Evolutionary conservation across 2,113 vertebrate genomes (phyloP).

Genomic region (Pollimyrus isidori): DNA sequence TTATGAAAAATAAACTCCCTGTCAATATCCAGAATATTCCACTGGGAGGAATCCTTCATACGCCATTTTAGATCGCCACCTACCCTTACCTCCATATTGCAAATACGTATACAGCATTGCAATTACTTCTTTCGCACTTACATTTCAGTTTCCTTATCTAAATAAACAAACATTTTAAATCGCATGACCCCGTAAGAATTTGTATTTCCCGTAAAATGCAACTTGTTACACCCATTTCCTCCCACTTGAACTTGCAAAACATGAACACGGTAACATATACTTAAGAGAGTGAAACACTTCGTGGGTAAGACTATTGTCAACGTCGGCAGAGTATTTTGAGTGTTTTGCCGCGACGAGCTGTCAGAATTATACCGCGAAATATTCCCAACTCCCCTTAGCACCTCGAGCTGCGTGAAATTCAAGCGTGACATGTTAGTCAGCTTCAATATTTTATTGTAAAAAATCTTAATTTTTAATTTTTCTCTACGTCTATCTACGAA

Average conservation of each 20-base stretch:
- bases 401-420: neutral
- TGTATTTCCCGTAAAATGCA: neutral
- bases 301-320: neutral
- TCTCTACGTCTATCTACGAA: neutral
- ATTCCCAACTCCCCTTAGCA: neutral
- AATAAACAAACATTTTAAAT: neutral
- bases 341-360: neutral
- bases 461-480: neutral
- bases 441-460: neutral
- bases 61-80: conserved; percentile 41
- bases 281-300: neutral
- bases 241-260: neutral
- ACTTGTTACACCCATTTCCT: neutral
- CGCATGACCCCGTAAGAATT: neutral
- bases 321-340: neutral
- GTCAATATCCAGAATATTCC: conserved; percentile 28
- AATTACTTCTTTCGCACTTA: neutral
- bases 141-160: neutral
- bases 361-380: neutral
- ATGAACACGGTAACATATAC: neutral
- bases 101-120: neutral
- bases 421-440: neutral
- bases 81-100: conserved; percentile 36
- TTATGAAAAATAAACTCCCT: neutral
- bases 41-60: neutral